These are phyloP conservation scores for Drosophila meridionalis DNA, from an alignment of 2,888 invertebrate genomes.

Conservation along the genomic window DNA sequence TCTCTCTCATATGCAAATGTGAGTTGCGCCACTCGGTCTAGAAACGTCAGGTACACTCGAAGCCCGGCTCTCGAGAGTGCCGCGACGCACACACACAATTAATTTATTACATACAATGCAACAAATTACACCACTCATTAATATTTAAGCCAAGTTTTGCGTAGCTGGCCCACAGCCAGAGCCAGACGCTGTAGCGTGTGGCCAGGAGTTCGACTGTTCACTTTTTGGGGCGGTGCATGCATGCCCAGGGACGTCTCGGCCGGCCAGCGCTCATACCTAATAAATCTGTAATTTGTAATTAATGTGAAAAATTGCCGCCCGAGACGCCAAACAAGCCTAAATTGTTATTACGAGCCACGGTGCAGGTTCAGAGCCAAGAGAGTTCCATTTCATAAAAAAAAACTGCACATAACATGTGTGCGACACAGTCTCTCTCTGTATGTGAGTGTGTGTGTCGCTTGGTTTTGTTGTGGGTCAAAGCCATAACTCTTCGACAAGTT, in stretches of 20 bases:
- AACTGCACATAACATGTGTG: slow-evolving; percentile 53
- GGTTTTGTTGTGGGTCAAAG: slow-evolving; percentile 75
- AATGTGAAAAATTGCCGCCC: slow-evolving; percentile 80
- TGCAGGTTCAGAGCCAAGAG: slow-evolving; percentile 33
- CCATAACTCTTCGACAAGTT: slow-evolving; percentile 80
- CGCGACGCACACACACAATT: slow-evolving; percentile 71
- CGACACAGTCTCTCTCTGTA: slow-evolving; percentile 20
- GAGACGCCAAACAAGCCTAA: slow-evolving; percentile 80
- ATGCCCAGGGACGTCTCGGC: slow-evolving; percentile 37
- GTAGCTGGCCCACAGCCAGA: slow-evolving; percentile 36
- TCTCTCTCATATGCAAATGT: slow-evolving; percentile 66
- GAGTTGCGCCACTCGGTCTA: slow-evolving; percentile 59
- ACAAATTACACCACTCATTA: slow-evolving; percentile 82
- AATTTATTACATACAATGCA: slow-evolving; percentile 81
- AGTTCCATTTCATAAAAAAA: slow-evolving; percentile 57
- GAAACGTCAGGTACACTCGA: slow-evolving; percentile 47
- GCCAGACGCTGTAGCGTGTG: slow-evolving; percentile 43
- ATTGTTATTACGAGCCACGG: slow-evolving; percentile 69
- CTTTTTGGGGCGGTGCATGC: slow-evolving; percentile 41
- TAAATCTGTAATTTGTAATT: slow-evolving; percentile 83
- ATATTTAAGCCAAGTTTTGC: slow-evolving; percentile 78
- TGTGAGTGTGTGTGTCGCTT: slow-evolving; percentile 30
- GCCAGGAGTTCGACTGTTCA: slow-evolving; percentile 18
- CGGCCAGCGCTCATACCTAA: slow-evolving; percentile 67
- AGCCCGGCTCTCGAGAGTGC: slow-evolving; percentile 48